These are phyloP conservation scores for Stomatorhinus walkeri DNA, from an alignment of 2,797 vertebrate genomes.

Conservation along the genomic window DNA sequence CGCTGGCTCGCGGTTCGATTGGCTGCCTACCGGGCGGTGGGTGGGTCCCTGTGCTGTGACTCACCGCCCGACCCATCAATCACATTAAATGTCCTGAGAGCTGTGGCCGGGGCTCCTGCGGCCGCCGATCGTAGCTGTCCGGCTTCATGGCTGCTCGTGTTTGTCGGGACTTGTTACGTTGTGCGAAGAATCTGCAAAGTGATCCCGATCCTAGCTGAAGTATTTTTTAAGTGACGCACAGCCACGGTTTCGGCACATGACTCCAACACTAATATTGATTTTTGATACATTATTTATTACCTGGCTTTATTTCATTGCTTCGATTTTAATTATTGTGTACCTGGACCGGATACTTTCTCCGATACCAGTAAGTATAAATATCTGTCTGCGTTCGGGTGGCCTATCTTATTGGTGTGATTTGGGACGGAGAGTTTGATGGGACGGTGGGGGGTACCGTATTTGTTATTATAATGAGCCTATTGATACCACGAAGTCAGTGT, in stretches of 20 bases:
- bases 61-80: conserved; percentile 22
- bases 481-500: background rate
- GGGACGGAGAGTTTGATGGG: conserved; percentile 6
- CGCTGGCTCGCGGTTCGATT: background rate
- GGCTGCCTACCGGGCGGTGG: background rate
- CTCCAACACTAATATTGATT: background rate
- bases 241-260: background rate
- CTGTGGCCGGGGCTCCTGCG: conserved; percentile 9
- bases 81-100: conserved; percentile 24
- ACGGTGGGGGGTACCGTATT: background rate
- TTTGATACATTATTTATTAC: conserved; percentile 12
- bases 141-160: conserved; percentile 9
- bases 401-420: background rate
- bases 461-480: background rate
- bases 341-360: conserved; percentile 21
- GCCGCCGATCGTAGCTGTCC: background rate
- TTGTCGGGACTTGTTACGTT: conserved; percentile 14
- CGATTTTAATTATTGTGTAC: conserved; percentile 11
- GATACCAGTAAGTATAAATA: conserved; percentile 14
- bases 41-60: conserved; percentile 13
- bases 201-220: conserved; percentile 7
- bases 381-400: background rate
- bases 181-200: conserved; percentile 9
- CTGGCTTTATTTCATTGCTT: background rate
- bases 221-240: conserved; percentile 2